phyloP scores from a whole-genome alignment of 2,113 vertebrate genomes.

The Callospermophilus lateralis region DNA sequence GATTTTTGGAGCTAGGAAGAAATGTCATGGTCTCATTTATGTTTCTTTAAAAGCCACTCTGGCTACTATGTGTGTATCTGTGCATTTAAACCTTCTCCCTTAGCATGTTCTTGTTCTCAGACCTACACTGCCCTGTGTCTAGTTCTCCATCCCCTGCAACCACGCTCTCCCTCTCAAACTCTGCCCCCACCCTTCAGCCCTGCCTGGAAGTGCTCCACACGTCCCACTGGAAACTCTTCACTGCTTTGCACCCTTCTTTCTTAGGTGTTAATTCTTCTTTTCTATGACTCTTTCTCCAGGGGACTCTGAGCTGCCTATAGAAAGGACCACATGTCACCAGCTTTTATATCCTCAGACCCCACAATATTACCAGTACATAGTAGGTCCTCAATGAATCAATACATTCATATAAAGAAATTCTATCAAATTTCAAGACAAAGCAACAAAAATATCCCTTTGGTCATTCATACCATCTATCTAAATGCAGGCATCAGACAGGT shows the following conservation, averaged over 20 bases:
- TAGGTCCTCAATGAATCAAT: neutral
- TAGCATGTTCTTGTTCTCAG: neutral
- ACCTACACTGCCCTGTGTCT: neutral
- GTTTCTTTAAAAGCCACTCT: neutral
- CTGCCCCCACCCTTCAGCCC: neutral
- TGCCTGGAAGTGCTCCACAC: neutral
- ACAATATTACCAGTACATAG: neutral
- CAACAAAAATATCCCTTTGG: neutral
- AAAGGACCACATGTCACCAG: neutral
- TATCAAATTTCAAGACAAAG: constrained; percentile 39
- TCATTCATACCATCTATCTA: neutral
- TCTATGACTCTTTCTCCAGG: neutral
- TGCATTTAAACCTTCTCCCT: neutral
- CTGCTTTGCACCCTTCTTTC: neutral
- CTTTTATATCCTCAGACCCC: neutral
- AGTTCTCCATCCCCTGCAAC: neutral
- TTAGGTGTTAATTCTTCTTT: neutral
- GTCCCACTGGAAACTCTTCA: neutral
- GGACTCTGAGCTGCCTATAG: neutral
- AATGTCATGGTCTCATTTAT: neutral
- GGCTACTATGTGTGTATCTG: no score
- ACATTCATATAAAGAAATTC: neutral
- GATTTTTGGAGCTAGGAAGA: neutral
- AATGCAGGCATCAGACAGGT: no score
- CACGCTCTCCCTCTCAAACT: no score